Base-by-base conservation (phyloP, 2,113 vertebrate genomes). In the Hemichromis elongatus region DNA sequence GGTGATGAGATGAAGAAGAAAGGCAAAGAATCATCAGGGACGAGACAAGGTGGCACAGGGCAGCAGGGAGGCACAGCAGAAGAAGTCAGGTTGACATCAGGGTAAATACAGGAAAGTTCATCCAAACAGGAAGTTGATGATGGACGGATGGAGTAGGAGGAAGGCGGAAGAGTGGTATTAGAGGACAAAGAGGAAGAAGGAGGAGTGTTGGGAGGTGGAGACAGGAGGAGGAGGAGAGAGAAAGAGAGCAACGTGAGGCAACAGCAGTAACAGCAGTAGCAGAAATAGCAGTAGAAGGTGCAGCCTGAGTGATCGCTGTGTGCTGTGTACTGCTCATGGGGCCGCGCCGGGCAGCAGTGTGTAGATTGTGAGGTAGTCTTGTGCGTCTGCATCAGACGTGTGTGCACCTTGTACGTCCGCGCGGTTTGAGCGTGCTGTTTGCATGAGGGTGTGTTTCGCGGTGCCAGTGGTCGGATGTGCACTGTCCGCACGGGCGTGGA, bases 201-300 rank as follows among this genome's bases (percentile, higher is more conserved):
- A 79, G 92, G 93, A 83, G 83, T 30, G 26, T 90, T 88, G 77
- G 85, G 91, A 87, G 88, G 87, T 73, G 95, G 95, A 89, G 95
- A 94, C 54, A 96, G 95, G 95, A 97, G 96, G 95, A 96, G 95
- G 95, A 94, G 97, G 95, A 96, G 96, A 96, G 96, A 97, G 95
- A 97, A 89, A 95, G 94, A 97, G 95, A 97, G 97, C 94, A 97
- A 90, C 85, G 95, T 97, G 93, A 96, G 94, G 94, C 94, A 96
- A 90, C 95, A 95, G 94, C 95, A 96, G 92, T 96, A 96, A 90
- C 94, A 95, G 93, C 94, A 92, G 90, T 96, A 96, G 93, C 95
- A 96, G 92, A 96, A 88, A 90, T 96, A 96, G 94, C 96, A 96
- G 95, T 95, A 96, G 90, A 95, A 77, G 91, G 93, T 94, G 91